Evolutionary conservation across 2,888 invertebrate species (phyloP), one percentile per base, ranked within the genome.

Genomic region (Nineta flava): DNA sequence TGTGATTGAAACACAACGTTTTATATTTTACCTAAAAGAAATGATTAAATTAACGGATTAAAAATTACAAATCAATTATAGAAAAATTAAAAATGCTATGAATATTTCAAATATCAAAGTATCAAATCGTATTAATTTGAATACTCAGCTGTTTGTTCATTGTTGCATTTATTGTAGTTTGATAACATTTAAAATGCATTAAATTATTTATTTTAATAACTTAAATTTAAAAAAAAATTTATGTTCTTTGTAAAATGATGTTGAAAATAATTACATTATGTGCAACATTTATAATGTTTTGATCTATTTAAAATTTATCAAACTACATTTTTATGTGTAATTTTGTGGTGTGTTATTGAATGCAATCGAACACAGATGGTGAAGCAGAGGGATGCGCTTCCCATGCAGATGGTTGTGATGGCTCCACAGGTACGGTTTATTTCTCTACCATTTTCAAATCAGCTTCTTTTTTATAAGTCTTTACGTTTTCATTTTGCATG

Each of bases 381-480:
- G 87, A 87, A 76, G 77, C 84, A 74, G 87, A 86, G 73, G 88
- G 88, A 74, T 88, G 88, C 77, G 82, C 87, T 69, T 88, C 88
- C 67, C 88, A 90, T 75, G 83, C 87, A 70, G 88, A 90, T 72
- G 87, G 88, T 76, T 90, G 88, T 77, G 88, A 90, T 74, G 87
- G 87, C 74, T 84, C 87, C 75, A 84, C 88, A 87, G 85, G 79
- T 83, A 78, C 69, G 69, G 60, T 55, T 54, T 53, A 51, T n/a
- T n/a, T n/a, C n/a, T n/a, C n/a, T 54, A 58, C 61, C 61, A 61
- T n/a, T 40, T 9, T 15, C 13, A 38, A 38, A n/a, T 15, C 38
- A n/a, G n/a, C n/a, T 9, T 40, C 9, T 38, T 13, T 16, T 15
- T 40, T 1, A 13, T 9, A n/a, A n/a, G 5, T 10, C 7, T 40